Evolutionary conservation across 2,797 vertebrate species (phyloP), one percentile per base, ranked within the genome.

Genomic region (Remorina albescens): DNA sequence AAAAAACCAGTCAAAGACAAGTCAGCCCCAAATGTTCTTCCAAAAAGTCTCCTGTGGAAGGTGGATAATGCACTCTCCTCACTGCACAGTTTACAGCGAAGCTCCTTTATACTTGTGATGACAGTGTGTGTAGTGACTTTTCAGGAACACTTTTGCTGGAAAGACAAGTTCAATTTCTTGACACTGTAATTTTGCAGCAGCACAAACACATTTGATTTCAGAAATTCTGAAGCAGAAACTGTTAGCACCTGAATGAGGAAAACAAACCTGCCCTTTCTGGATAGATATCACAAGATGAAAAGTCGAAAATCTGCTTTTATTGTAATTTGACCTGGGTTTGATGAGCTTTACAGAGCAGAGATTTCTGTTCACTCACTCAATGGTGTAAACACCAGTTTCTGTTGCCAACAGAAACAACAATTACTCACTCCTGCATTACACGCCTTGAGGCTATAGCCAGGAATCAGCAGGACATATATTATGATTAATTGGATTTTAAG

Each of bases 51-150:
- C n/a, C 67, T 54, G 53, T n/a, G 44, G 25, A 2, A 11, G 32
- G 53, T 42, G 13, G 51, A 61, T 66, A 37, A 61, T 61, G 25
- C 50, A 44, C 23, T 23, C 26, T 15, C 16, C 6, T 36, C 23
- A 28, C 1, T 25, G 19, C 51, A 57, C 51, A 46, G 26, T 49
- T 65, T 19, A 32, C 60, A 41, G 1, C 30, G 21, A 42, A 55
- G 26, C 47, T 36, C 15, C 57, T 76, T 53, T 30, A 30, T 18
- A 19, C 54, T 32, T 25, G 8, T 39, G 56, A 58, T 67, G 37
- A 58, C 59, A 46, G 8, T 28, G 23, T 13, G 53, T 12, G 51
- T 42, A 19, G 53, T 39, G 34, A 30, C 46, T 66, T 60, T 25
- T 58, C 12, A 3, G 6, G 62, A 30, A n/a, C 44, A 50, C 10